Evolutionary conservation across 2,113 vertebrate species (phyloP), one percentile per base, ranked within the genome.

Genomic region (Indicator indicator): DNA sequence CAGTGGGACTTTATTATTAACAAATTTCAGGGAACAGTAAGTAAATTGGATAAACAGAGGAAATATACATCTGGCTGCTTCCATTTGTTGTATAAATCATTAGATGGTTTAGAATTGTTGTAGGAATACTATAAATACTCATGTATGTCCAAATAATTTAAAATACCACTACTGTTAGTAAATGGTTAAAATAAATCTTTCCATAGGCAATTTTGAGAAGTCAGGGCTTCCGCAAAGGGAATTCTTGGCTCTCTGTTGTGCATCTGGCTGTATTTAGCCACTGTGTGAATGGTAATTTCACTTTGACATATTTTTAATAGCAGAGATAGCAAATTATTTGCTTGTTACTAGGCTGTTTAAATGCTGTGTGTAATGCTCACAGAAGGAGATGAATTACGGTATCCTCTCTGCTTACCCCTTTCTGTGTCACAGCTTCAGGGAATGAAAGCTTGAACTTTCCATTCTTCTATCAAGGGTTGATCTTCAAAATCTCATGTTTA

Each of bases 31-130:
- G 79, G 65, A 90, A 88, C 26, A 42, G 12, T 38, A 70, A 78
- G 9, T 78, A 83, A 90, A 95, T 72, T 81, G 40, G 85, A 88
- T 95, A 90, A 94, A 91, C 30, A 94, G 69, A 72, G 36, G 40
- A 93, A 95, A 93, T 64, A 86, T 17, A 36, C 32, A 48, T 65
- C 78, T 95, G 91, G 4, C 26, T 91, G 72, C 33, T 94, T 88
- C 65, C 21, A 62, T 28, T 89, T 91, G 48, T 89, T 93, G 23
- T 77, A 44, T 89, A 90, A 88, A 90, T 86, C 24, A 89, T 83
- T 54, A 15, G 1, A 72, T 78, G 86, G 6, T 72, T 91, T 91
- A 60, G 38, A 68, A 7, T 71, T 74, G 18, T 74, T 93, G 21
- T 38, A 72, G 27, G 33, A 89, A 62, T 82, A 17, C 32, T 69